Evolutionary conservation across 2,797 vertebrate species (phyloP), one percentile per base, ranked within the genome.

Genomic region (Aythya fuligula): DNA sequence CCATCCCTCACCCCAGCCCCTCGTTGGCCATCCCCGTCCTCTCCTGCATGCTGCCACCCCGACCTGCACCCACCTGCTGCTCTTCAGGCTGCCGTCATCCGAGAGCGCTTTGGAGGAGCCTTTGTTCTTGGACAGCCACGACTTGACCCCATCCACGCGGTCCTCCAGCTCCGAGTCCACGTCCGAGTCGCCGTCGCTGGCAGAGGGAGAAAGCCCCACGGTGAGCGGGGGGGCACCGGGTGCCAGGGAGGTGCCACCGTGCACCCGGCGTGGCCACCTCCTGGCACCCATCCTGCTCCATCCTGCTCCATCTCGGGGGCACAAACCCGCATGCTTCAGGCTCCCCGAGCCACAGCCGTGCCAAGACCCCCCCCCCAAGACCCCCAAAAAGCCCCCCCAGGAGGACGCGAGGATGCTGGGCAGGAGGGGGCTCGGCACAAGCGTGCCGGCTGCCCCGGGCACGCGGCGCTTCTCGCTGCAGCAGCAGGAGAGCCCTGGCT

Each of bases 81-180:
- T 98, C 97, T 99, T 99, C 73, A 99, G 97, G 97, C 99, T 99
- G 97, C 99, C 98, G 0, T 99, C 99, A 43, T 99, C 99, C 0
- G 99, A 99, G 80, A 99, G 97, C 1, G 99, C 98, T 98, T 99
- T 99, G 95, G 98, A 97, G 12, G 98, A 99, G 77, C 98, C 98
- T 97, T 99, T 99, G 98, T 98, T 99, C 98, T 99, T 99, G 54
- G 99, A 99, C 89, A 99, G 98, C 99, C 99, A 99, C 18, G 99
- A 99, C 96, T 99, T 99, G 91, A 99, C 99, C 34, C 98, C 99
- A 2, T 99, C 99, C 65, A 99, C 99, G 0, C 98, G 98, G 69
- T 99, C 98, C 95, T 99, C 99, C 93, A 99, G 96, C 96, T 99
- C 99, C 0, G 99, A 99, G 96, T 99, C 99, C 30, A 98, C 98